Evolutionary conservation across 2,113 vertebrate genomes (phyloP).

Genomic region (Sander vitreus): DNA sequence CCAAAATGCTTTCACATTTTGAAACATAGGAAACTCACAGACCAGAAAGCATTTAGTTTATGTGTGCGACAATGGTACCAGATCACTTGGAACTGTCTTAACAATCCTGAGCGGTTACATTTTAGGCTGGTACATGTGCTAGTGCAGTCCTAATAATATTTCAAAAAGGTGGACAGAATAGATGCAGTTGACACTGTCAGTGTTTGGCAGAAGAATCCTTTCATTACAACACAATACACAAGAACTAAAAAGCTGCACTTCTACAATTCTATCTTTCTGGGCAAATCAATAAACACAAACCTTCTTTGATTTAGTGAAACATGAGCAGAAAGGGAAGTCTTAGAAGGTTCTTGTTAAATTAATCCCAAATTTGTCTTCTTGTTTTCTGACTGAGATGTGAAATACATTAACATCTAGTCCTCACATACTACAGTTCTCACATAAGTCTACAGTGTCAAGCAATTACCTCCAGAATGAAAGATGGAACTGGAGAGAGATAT

Average conservation of each 20-base stretch:
- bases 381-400: conserved; percentile 39
- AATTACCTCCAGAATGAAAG: conserved; percentile 59
- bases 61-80: not conserved
- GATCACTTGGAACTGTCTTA: not conserved
- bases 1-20: not conserved
- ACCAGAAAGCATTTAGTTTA: not conserved
- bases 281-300: conserved; percentile 42
- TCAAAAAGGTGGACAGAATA: conserved; percentile 3
- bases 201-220: conserved; percentile 28
- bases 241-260: not conserved
- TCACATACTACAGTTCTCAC: conserved; percentile 33
- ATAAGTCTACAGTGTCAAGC: conserved; percentile 55
- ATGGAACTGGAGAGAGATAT: conserved; percentile 26
- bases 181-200: not conserved
- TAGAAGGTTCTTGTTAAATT: conserved; percentile 41
- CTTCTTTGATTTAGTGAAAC: conserved; percentile 34
- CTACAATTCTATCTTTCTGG: not conserved
- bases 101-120: not conserved
- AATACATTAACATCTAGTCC: conserved; percentile 45
- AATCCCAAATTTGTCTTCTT: conserved; percentile 25
- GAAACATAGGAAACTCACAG: not conserved
- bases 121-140: not conserved
- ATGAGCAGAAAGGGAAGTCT: not conserved
- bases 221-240: conserved; percentile 21
- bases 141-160: not conserved